phyloP scores from a whole-genome alignment of 2,113 vertebrate genomes.

The Ariopsis seemanni region DNA sequence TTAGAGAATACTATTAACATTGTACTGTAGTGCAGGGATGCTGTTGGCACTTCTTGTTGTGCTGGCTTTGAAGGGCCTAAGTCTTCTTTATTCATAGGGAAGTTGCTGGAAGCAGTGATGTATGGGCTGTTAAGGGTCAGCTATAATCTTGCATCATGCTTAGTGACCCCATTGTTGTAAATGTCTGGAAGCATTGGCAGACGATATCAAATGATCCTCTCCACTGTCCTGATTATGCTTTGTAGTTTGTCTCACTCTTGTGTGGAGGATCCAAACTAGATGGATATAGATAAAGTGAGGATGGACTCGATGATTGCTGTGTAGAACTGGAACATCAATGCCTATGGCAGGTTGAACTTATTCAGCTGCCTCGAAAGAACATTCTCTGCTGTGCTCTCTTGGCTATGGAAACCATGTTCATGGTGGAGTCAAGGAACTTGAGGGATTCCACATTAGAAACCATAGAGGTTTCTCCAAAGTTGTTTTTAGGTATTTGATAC shows the following conservation, averaged over 20 bases:
- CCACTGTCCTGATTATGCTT: neutral
- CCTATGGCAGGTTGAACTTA: neutral
- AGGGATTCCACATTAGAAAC: neutral
- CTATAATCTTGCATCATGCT: neutral
- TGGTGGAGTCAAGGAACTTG: neutral
- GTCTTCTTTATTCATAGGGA: neutral
- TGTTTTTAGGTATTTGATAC: neutral
- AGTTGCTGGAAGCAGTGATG: neutral
- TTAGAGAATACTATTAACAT: too few relatives aligned
- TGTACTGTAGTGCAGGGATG: neutral
- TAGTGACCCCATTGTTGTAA: neutral
- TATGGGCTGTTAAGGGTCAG: neutral
- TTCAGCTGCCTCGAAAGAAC: neutral
- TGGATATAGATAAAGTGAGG: neutral
- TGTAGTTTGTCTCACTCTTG: neutral
- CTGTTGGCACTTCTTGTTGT: neutral
- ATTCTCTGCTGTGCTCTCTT: neutral
- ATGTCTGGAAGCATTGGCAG: neutral
- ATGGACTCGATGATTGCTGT: neutral
- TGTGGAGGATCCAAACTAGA: neutral
- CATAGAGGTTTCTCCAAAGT: neutral
- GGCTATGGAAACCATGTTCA: neutral
- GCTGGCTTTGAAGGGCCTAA: neutral
- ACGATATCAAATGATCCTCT: neutral
- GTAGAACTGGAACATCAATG: neutral